phyloP scores from a whole-genome alignment of 2,888 invertebrate genomes.

The Macrosoma leucophasiata region DNA sequence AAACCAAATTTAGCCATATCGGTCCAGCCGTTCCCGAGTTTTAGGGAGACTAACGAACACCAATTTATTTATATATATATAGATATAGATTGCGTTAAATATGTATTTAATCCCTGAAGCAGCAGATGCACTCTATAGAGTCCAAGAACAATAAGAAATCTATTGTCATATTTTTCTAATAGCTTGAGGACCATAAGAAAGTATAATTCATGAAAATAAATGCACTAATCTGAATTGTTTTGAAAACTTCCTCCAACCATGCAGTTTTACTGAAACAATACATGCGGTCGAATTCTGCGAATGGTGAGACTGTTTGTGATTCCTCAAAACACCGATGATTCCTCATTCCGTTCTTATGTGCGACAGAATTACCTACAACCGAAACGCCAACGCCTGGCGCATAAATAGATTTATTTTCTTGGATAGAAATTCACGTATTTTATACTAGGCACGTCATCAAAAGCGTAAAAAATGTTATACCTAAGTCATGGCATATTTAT shows the following conservation, averaged over 20 bases:
- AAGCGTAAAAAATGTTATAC: slow-evolving; percentile 34
- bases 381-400: slow-evolving; percentile 56
- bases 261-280: slow-evolving; percentile 44
- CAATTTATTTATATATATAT: no score
- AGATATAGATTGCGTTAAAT: no score
- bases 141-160: no score
- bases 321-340: slow-evolving; percentile 67
- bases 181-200: no score
- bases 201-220: no score
- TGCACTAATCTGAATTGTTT: no score
- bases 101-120: no score
- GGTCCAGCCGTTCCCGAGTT: no score
- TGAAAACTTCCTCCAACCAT: slow-evolving; percentile 43
- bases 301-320: slow-evolving; percentile 63
- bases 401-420: slow-evolving; percentile 65
- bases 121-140: no score
- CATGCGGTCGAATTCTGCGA: slow-evolving; percentile 48
- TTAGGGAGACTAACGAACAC: no score
- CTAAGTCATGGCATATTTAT: slow-evolving; percentile 44
- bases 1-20: no score
- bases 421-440: slow-evolving; percentile 59
- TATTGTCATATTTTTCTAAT: no score
- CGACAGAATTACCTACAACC: slow-evolving; percentile 55
- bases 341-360: slow-evolving; percentile 59
- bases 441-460: slow-evolving; percentile 45